Conservation (phyloP, 2,888 invertebrate genomes). For the Dilophus febrilis region DNA sequence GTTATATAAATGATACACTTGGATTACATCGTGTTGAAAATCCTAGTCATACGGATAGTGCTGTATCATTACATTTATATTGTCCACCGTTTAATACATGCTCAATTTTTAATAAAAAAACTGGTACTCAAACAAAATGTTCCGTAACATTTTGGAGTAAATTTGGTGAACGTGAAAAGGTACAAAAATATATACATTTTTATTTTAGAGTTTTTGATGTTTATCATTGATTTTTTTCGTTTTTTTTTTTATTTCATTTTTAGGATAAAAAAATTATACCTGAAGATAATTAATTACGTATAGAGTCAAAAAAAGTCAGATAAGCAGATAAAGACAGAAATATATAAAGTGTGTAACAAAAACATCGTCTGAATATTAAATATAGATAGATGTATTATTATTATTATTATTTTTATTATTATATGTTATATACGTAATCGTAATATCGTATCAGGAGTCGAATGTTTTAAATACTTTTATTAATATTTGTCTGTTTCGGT, state of each 20-base stretch:
- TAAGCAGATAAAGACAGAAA: too few species aligned
- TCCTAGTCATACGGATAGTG: constrained; percentile 68
- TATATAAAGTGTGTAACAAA: too few species aligned
- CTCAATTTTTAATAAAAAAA: constrained; percentile 78
- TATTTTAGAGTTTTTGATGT: neutral
- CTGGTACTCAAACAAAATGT: constrained; percentile 53
- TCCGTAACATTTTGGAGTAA: constrained; percentile 87
- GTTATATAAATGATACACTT: constrained; percentile 90
- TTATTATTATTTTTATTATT: too few species aligned
- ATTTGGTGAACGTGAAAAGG: constrained; percentile 44
- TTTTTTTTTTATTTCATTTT: neutral
- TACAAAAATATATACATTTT: constrained; percentile 1
- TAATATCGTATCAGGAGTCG: too few species aligned
- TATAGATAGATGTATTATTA: too few species aligned
- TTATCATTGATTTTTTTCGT: neutral
- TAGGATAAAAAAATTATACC: neutral
- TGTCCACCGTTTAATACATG: constrained; percentile 84
- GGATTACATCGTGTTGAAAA: constrained; percentile 96
- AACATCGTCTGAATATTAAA: too few species aligned
- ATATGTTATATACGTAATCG: too few species aligned
- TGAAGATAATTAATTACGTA: constrained; percentile 1
- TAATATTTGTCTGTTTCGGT: too few species aligned
- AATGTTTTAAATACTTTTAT: too few species aligned
- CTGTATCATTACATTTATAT: constrained; percentile 88
- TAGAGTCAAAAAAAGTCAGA: too few species aligned